Evolutionary conservation across 1,140 invertebrate species (phyloP).

Genomic region (Ceratoteleas bidentatus): DNA sequence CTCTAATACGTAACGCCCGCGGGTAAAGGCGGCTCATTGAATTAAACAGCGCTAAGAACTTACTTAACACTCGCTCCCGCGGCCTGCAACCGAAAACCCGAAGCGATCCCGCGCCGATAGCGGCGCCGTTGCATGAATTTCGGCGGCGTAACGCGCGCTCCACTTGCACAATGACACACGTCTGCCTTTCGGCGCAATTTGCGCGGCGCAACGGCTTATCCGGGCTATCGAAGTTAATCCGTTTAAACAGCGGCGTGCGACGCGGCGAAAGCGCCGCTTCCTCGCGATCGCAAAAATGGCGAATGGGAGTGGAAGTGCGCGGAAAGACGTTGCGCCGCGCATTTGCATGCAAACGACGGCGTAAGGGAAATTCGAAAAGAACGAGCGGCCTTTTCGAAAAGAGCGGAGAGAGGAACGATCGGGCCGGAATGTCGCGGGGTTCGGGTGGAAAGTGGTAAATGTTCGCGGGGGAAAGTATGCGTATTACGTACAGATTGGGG

Average conservation of each 20-base stretch:
- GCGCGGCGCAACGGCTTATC: conserved; percentile 29
- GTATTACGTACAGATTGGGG: too few relatives aligned
- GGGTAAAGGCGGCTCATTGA: conserved; percentile 68
- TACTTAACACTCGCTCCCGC: conserved; percentile 56
- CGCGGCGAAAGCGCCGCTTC: too few relatives aligned
- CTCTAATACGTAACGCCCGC: conserved; percentile 47
- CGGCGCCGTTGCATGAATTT: conserved; percentile 51
- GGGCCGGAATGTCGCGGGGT: too few relatives aligned
- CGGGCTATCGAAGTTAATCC: conserved; percentile 24
- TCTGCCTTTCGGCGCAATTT: conserved; percentile 39
- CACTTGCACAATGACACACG: conserved; percentile 56
- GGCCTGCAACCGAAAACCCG: conserved; percentile 46
- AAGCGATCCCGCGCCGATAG: conserved; percentile 49
- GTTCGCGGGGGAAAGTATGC: too few relatives aligned
- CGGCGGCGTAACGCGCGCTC: conserved; percentile 30
- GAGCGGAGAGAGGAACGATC: too few relatives aligned
- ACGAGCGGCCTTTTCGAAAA: too few relatives aligned
- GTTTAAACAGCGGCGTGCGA: not conserved
- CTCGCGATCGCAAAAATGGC: too few relatives aligned
- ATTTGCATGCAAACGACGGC: too few relatives aligned
- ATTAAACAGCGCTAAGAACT: conserved; percentile 62
- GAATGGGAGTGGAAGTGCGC: too few relatives aligned
- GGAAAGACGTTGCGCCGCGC: too few relatives aligned
- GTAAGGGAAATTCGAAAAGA: too few relatives aligned
- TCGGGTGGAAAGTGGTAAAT: too few relatives aligned